Conservation (phyloP, 2,797 vertebrate species). For the Setipinna tenuifilis region DNA sequence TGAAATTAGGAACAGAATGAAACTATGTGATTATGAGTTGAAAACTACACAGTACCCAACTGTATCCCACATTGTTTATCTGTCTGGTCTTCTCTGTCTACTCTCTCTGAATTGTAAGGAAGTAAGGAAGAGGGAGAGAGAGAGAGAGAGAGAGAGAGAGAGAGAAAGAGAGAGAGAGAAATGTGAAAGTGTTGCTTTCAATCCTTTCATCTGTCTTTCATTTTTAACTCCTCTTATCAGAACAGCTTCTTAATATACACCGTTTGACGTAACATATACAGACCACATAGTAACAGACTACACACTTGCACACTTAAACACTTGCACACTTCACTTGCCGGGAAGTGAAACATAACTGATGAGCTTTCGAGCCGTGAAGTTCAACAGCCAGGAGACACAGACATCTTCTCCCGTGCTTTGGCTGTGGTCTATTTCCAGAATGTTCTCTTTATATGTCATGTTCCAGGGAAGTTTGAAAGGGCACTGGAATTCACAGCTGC, state of each 20-base stretch:
- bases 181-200: neutral
- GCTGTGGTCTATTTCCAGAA: conserved; percentile 48
- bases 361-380: neutral
- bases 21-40: neutral
- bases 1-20: neutral
- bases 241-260: conserved; percentile 5
- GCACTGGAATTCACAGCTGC: conserved; percentile 53
- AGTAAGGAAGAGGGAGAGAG: neutral
- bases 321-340: conserved; percentile 7
- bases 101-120: neutral
- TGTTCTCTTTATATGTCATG: conserved; percentile 55
- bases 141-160: neutral
- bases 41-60: neutral
- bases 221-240: neutral
- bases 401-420: conserved; percentile 30
- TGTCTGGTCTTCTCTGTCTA: neutral
- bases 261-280: conserved; percentile 15
- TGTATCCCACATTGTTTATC: neutral
- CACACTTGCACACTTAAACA: conserved; percentile 8
- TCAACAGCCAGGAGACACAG: conserved; percentile 4
- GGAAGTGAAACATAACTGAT: conserved; percentile 9
- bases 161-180: neutral
- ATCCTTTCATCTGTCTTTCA: neutral
- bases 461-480: conserved; percentile 51
- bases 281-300: neutral